Base-by-base conservation (phyloP, 2,888 invertebrate species). In the Lasioglossum zephyrum region DNA sequence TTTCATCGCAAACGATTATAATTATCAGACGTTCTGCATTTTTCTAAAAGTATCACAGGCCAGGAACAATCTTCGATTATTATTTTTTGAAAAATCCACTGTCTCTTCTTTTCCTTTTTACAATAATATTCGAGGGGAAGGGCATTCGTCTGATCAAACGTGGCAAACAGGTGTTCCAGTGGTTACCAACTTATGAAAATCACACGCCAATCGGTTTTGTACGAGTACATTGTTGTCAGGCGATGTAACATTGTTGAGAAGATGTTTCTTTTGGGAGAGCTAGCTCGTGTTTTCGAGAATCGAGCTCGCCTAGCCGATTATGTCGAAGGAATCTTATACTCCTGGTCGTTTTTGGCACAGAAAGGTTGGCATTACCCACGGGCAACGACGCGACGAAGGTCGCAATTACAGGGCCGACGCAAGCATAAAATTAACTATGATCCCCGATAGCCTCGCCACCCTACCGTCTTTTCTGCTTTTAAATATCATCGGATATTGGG, bases 391-490 rank as follows among this genome's bases (percentile, higher is more conserved):
- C 87, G 81, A 77, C 87, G 87, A 87, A 87, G 87, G 87, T 87
- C 87, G 81, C 53, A 81, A 84, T 79, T 79, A 77, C 77, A 76
- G 82, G 66, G 77, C 82, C 78, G 82, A n/a, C 82, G 76, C 63
- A 63, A 66, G 87, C 77, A 84, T 87, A 87, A 87, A 87, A 87
- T 87, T 87, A 87, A 84, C 87, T 87, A 77, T 81, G 74, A 87
- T 87, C 87, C 87, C 82, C 78, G 77, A 60, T 60, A 77, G 49
- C 86, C 82, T 87, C 77, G 73, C 63, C 77, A 86, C 69, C 81
- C 77, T 73, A 44, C 73, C n/a, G 13, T 72, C 44, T 84, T 70
- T 63, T 60, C 76, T 49, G 44, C 49, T 79, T 80, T 53, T 73
- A 77, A 78, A 53, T 60, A 72, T 47, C 39, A 36, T 39, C 53